Evolutionary conservation across 2,797 vertebrate species (phyloP).

Genomic region (Thalassophryne amazonica): DNA sequence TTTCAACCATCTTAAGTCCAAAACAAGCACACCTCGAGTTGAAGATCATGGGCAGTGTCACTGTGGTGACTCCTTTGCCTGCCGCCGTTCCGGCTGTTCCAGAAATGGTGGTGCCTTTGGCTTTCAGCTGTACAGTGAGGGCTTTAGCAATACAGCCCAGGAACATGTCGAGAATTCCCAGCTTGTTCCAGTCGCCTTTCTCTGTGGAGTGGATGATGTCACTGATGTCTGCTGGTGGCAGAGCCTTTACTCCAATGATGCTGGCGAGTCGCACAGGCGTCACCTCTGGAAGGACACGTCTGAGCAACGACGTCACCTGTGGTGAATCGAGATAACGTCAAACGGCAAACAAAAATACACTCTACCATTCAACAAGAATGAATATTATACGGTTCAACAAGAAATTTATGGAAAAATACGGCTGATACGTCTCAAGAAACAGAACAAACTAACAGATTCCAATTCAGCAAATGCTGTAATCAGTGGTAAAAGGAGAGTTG

Average conservation of each 20-base stretch:
- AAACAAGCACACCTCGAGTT: conserved; percentile 89
- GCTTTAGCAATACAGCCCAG: conserved; percentile 98
- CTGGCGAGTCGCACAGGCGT: conserved; percentile 94
- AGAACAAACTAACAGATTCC: too few species aligned
- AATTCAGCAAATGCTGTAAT: too few species aligned
- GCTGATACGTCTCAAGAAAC: too few species aligned
- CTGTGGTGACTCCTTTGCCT: conserved; percentile 96
- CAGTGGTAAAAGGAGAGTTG: too few species aligned
- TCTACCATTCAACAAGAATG: too few species aligned
- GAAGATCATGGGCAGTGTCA: conserved; percentile 98
- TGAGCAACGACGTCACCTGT: conserved; percentile 94
- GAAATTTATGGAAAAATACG: too few species aligned
- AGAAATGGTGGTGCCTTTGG: conserved; percentile 95
- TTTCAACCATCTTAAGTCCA: not conserved
- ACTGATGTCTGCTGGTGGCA: conserved; percentile 97
- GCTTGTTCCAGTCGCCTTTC: conserved; percentile 97
- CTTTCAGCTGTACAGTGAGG: conserved; percentile 98
- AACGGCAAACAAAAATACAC: not conserved
- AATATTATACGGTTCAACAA: not conserved
- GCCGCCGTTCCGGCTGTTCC: conserved; percentile 91
- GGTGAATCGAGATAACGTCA: not conserved
- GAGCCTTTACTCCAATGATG: conserved; percentile 95
- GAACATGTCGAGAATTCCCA: conserved; percentile 98
- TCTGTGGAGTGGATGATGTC: conserved; percentile 99
- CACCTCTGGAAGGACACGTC: conserved; percentile 96